Evolutionary conservation across 2,888 invertebrate species (phyloP).

Genomic region (Atethmia centrago): DNA sequence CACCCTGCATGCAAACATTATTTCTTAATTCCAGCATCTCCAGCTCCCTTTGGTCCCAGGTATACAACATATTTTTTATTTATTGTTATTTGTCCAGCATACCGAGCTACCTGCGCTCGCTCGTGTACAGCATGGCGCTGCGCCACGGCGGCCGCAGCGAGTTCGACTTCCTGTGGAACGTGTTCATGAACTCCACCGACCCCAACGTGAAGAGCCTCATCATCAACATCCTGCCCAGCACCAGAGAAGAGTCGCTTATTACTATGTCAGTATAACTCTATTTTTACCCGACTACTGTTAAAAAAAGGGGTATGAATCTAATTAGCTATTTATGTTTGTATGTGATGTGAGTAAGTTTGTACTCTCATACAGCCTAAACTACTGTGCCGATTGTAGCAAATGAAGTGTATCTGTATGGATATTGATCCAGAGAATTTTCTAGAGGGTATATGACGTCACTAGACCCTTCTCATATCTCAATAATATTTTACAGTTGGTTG

Average conservation of each 20-base stretch:
- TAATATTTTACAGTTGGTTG: neutral
- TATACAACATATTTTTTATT: no score
- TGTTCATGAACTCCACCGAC: constrained; percentile 91
- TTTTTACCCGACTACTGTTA: neutral
- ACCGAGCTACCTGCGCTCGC: constrained; percentile 91
- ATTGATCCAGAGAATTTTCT: neutral
- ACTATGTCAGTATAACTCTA: constrained; percentile 76
- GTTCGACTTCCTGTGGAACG: constrained; percentile 93
- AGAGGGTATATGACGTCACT: neutral
- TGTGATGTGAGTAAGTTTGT: neutral
- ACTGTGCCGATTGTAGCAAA: neutral
- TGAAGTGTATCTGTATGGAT: neutral
- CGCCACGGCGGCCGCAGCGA: constrained; percentile 92
- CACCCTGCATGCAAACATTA: no score
- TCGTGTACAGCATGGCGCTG: constrained; percentile 89
- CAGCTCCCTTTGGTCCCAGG: no score
- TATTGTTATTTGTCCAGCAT: constrained; percentile 83
- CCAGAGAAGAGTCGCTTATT: constrained; percentile 87
- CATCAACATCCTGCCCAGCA: constrained; percentile 88
- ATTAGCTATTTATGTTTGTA: neutral
- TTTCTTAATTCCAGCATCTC: no score
- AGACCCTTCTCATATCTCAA: neutral
- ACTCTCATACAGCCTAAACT: neutral
- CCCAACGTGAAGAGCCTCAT: constrained; percentile 89
- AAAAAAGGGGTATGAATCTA: neutral